Evolutionary conservation across 2,797 vertebrate species (phyloP).

Genomic region (Thamnophis elegans): DNA sequence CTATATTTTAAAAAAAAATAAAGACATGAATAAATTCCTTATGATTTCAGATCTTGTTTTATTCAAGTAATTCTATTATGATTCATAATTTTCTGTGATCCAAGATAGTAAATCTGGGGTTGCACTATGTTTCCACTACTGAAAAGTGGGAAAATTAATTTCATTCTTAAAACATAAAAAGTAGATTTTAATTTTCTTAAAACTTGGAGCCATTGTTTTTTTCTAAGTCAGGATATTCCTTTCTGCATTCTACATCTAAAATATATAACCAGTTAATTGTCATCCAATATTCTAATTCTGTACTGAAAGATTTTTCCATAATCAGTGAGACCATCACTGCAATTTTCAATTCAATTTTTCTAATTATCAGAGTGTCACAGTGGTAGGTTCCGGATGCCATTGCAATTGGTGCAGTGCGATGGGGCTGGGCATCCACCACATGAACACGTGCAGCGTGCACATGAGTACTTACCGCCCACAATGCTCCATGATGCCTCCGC

Average conservation of each 20-base stretch:
- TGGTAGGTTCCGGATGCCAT: too few species aligned
- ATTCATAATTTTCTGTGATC: neutral
- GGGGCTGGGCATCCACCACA: too few species aligned
- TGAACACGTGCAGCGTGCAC: too few species aligned
- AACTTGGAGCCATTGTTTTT: neutral
- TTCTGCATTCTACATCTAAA: neutral
- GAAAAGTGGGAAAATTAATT: neutral
- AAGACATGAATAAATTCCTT: neutral
- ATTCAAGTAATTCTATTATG: neutral
- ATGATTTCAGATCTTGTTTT: neutral
- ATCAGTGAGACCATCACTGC: neutral
- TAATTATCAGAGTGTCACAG: neutral
- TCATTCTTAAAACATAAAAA: neutral
- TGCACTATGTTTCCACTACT: neutral
- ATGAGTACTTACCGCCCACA: too few species aligned
- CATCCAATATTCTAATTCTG: neutral
- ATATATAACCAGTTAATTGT: neutral
- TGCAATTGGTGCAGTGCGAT: too few species aligned
- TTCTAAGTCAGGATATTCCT: neutral
- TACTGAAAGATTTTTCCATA: neutral
- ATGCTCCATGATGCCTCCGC: too few species aligned
- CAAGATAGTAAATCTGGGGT: neutral
- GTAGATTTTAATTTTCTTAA: neutral
- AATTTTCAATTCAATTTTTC: neutral
- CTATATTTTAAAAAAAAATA: neutral